Conservation (phyloP, 2,113 vertebrate genomes). For the Micronycteris hirsuta region DNA sequence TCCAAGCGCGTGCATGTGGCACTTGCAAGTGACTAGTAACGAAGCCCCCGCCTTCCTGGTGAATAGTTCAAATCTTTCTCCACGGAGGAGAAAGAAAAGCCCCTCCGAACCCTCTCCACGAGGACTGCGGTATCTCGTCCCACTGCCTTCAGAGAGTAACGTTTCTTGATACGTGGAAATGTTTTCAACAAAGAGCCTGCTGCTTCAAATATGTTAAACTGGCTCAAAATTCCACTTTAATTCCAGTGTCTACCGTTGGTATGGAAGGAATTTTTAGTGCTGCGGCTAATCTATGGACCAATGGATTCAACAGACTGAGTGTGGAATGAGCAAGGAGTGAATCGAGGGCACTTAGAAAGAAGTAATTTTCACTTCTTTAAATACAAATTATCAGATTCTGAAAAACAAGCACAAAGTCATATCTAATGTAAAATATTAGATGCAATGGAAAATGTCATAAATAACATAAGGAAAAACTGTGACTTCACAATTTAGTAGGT, state of each 20-base stretch:
- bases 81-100: neutral
- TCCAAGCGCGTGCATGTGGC: neutral
- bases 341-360: neutral
- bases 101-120: neutral
- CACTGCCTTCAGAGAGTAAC: neutral
- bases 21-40: neutral
- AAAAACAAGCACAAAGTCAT: slow-evolving; percentile 7
- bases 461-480: neutral
- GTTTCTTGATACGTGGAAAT: slow-evolving; percentile 39
- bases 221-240: slow-evolving; percentile 36
- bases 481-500: neutral
- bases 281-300: slow-evolving; percentile 11
- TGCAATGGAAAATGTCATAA: neutral
- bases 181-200: slow-evolving; percentile 41
- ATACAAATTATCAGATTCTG: slow-evolving; percentile 13
- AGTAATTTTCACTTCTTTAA: neutral
- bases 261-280: slow-evolving; percentile 53
- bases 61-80: slow-evolving; percentile 13
- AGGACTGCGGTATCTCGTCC: neutral
- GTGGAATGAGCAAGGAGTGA: neutral
- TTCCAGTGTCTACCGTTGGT: slow-evolving; percentile 27
- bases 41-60: neutral
- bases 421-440: neutral
- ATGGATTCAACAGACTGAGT: neutral
- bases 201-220: slow-evolving; percentile 43